These are phyloP conservation scores for Sarcophaga carnaria DNA, from an alignment of 2,888 invertebrate genomes.

Conservation along the genomic window DNA sequence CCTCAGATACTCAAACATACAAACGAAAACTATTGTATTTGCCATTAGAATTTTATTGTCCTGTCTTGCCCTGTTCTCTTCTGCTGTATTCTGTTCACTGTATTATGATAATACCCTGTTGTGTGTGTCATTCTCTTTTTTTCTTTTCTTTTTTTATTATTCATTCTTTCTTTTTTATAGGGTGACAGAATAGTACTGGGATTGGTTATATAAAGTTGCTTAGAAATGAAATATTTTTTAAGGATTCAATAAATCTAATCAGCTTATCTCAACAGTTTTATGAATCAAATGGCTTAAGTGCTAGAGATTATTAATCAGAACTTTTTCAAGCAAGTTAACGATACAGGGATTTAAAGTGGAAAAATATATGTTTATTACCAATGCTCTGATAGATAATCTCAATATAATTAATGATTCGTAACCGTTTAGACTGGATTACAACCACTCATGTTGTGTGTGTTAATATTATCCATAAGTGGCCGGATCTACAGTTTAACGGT, in stretches of 20 bases:
- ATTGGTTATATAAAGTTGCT: not conserved
- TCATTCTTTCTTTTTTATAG: not conserved
- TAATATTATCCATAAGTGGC: too few species aligned
- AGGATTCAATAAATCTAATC: conserved; percentile 36
- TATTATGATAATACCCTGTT: conserved; percentile 7
- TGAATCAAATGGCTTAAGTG: too few species aligned
- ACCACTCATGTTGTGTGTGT: too few species aligned
- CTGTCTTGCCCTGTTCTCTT: not conserved
- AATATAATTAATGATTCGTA: too few species aligned
- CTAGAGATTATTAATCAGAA: too few species aligned
- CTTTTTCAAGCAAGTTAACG: too few species aligned
- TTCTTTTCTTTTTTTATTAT: conserved; percentile 15
- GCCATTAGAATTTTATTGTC: conserved; percentile 39
- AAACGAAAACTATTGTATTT: conserved; percentile 7
- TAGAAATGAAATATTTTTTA: not conserved
- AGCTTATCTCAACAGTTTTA: not conserved
- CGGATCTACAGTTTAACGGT: too few species aligned
- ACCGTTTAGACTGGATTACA: too few species aligned
- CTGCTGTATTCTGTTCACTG: not conserved
- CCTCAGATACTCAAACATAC: not conserved
- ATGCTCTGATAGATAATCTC: too few species aligned
- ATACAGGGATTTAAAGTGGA: too few species aligned
- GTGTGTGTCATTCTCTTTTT: conserved; percentile 3
- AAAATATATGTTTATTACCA: too few species aligned
- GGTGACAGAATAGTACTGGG: not conserved